These are phyloP conservation scores for Thunnus albacares DNA, from an alignment of 2,797 vertebrate species.

Conservation along the genomic window DNA sequence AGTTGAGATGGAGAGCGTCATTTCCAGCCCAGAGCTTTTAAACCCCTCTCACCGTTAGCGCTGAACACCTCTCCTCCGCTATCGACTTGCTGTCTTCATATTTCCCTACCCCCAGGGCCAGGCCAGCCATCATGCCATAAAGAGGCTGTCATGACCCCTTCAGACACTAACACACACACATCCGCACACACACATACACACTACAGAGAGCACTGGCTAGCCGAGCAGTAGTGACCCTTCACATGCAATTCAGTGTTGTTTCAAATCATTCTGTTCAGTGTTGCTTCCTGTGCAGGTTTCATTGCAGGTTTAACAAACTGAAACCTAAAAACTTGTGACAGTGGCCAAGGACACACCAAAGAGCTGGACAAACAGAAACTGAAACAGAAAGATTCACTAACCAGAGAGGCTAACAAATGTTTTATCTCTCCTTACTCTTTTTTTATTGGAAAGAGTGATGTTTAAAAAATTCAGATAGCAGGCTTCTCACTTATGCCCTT, in stretches of 20 bases:
- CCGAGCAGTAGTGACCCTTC: conserved; percentile 43
- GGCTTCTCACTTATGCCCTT: no score
- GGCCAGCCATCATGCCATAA: conserved; percentile 74
- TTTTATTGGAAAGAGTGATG: no score
- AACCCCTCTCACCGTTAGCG: conserved; percentile 63
- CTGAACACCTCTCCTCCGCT: conserved; percentile 72
- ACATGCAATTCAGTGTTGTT: conserved; percentile 9
- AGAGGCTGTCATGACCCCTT: conserved; percentile 73
- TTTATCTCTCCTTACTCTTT: no score
- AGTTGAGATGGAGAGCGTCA: conserved; percentile 52
- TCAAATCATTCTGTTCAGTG: conserved; percentile 10
- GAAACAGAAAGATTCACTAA: no score
- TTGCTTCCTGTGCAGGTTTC: conserved; percentile 13
- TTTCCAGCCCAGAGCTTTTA: conserved; percentile 73
- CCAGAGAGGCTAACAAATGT: no score
- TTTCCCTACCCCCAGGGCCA: conserved; percentile 68
- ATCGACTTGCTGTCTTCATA: conserved; percentile 85
- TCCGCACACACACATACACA: conserved; percentile 4
- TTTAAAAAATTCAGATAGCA: no score
- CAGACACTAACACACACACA: not conserved
- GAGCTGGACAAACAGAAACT: not conserved
- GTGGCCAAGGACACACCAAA: not conserved
- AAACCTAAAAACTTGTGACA: not conserved
- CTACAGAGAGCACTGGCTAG: conserved; percentile 36
- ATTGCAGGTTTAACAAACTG: conserved; percentile 16